A percentile compares a stretch with the other conserved stretches of the same genome.
phyloP scores from a whole-genome alignment of 64 coral and sea anemone species.

The Hydrozoanthus tunicans region DNA sequence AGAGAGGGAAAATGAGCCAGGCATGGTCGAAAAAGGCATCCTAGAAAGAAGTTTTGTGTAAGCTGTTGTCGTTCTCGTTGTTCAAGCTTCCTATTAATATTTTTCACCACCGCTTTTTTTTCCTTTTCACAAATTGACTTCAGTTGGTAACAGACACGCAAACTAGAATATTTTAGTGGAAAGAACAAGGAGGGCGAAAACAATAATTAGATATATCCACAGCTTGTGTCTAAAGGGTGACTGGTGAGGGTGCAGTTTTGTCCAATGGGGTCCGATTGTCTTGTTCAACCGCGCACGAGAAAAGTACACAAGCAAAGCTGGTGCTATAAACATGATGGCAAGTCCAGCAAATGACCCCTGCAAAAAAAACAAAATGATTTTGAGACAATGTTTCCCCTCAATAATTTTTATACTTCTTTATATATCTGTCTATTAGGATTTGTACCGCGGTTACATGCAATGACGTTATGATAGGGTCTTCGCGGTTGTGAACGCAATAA shows the following conservation, averaged over 20 bases:
- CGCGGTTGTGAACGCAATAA: too few relatives aligned
- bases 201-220: constrained; percentile 69
- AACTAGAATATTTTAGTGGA: constrained; percentile 76
- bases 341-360: constrained; percentile 87
- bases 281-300: constrained; percentile 63
- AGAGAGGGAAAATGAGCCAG: too few relatives aligned
- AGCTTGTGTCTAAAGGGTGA: constrained; percentile 78
- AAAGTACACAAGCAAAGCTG: constrained; percentile 65
- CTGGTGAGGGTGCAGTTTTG: constrained; percentile 71
- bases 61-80: too few relatives aligned
- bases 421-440: too few relatives aligned
- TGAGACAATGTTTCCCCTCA: not conserved
- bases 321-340: constrained; percentile 81
- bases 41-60: too few relatives aligned
- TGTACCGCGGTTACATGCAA: too few relatives aligned
- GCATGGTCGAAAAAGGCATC: too few relatives aligned
- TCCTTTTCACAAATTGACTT: not conserved
- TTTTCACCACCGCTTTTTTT: not conserved
- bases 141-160: not conserved
- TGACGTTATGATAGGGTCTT: too few relatives aligned
- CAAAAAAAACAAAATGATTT: constrained; percentile 1
- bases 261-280: constrained; percentile 74
- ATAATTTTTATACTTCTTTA: too few relatives aligned
- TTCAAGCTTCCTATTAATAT: too few relatives aligned
- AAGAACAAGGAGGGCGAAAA: constrained; percentile 78